Conservation (phyloP, 2,888 invertebrate species). For the Limenitis camilla region DNA sequence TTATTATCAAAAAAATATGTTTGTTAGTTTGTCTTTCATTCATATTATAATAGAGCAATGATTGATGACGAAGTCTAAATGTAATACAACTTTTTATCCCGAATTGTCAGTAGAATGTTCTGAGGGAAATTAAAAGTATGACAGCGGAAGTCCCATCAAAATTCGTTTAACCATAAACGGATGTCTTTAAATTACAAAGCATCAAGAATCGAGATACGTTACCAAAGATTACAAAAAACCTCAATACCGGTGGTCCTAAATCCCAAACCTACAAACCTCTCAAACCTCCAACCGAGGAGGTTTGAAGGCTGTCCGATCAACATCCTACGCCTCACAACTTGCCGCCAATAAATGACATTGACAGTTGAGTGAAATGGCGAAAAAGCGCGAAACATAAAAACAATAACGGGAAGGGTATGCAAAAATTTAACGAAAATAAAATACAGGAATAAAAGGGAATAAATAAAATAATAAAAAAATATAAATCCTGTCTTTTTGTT, state of each 20-base stretch:
- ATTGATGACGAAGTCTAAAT: no score
- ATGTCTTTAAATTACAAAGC: background rate
- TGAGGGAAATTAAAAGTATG: background rate
- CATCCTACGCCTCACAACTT: constrained; percentile 39
- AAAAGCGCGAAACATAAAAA: constrained; percentile 50
- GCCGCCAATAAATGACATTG: constrained; percentile 50
- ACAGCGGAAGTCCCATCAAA: background rate
- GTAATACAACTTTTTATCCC: no score
- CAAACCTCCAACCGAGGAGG: background rate
- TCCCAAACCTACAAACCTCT: constrained; percentile 1
- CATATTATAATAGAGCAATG: no score
- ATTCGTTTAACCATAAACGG: background rate
- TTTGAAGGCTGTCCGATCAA: constrained; percentile 17
- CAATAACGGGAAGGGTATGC: constrained; percentile 54
- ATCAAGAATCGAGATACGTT: background rate
- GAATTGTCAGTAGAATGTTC: no score
- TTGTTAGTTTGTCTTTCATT: no score
- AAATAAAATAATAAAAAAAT: constrained; percentile 72
- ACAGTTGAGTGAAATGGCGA: constrained; percentile 50
- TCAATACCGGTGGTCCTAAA: constrained; percentile 15
- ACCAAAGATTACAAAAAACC: background rate
- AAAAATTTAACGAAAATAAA: constrained; percentile 65
- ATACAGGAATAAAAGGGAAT: constrained; percentile 60
- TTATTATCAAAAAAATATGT: no score
- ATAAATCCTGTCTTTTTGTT: constrained; percentile 74